Conservation (phyloP, 2,113 vertebrate species). For the Xiphophorus hellerii region DNA sequence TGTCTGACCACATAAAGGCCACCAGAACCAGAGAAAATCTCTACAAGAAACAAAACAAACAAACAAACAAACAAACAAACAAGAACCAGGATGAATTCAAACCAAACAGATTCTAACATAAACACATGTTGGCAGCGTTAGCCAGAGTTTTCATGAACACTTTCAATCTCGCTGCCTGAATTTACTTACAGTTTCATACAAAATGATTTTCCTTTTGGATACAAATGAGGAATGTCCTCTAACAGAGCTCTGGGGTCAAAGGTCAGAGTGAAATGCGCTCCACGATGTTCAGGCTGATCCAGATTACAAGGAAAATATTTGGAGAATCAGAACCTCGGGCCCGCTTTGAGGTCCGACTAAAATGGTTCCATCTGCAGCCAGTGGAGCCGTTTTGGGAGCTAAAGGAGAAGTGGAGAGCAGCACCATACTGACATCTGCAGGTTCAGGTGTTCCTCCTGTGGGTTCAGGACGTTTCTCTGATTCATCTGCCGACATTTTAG, state of each 20-base stretch:
- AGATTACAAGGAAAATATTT: conserved; percentile 84
- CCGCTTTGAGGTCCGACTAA: conserved; percentile 72
- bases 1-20: too few species aligned
- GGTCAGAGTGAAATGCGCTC: conserved; percentile 65
- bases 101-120: too few species aligned
- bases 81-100: too few species aligned
- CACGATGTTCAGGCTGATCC: conserved; percentile 75
- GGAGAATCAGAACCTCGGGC: conserved; percentile 77
- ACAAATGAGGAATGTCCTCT: conserved; percentile 12
- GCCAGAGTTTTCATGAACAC: too few species aligned
- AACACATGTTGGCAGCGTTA: too few species aligned
- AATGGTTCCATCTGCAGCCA: conserved; percentile 76
- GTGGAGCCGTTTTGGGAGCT: conserved; percentile 64
- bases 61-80: too few species aligned
- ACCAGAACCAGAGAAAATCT: too few species aligned
- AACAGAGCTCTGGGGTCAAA: conserved; percentile 21
- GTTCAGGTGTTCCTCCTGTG: conserved; percentile 26
- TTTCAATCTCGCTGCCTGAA: too few species aligned
- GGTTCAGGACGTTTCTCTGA: neutral
- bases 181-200: too few species aligned
- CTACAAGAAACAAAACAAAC: too few species aligned
- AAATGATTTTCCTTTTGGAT: too few species aligned
- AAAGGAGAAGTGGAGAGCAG: conserved; percentile 61
- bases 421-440: conserved; percentile 85
- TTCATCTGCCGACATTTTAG: neutral